A percentile compares a stretch with the other conserved stretches of the same genome.
These are phyloP conservation scores for Adineta ricciae DNA, from an alignment of 2,888 invertebrate genomes.

Conservation along the genomic window DNA sequence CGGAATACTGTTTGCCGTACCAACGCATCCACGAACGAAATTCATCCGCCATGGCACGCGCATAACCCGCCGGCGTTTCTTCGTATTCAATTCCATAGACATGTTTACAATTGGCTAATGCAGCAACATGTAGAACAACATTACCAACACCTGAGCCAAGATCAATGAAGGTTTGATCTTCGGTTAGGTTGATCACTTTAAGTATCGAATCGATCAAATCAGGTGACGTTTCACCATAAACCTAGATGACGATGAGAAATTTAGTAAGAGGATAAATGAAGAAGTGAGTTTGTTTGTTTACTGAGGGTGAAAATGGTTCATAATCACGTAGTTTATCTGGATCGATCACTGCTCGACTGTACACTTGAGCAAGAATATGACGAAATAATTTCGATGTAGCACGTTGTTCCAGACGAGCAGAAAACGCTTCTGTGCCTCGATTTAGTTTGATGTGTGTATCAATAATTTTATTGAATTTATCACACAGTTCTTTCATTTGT, in stretches of 20 bases:
- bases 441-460: conserved; percentile 54
- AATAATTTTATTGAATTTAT: conserved; percentile 84
- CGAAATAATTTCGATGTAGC: conserved; percentile 17
- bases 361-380: conserved; percentile 89
- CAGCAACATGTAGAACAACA: conserved; percentile 95
- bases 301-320: conserved; percentile 96
- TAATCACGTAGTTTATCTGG: conserved; percentile 96
- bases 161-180: conserved; percentile 92
- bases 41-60: conserved; percentile 79
- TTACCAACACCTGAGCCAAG: conserved; percentile 91
- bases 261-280: too few relatives aligned
- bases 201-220: conserved; percentile 96
- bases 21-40: conserved; percentile 92
- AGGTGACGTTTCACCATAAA: conserved; percentile 96
- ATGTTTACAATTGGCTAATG: conserved; percentile 77
- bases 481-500: conserved; percentile 81
- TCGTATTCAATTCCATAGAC: conserved; percentile 94
- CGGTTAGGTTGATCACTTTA: conserved; percentile 79
- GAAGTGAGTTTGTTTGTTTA: too few relatives aligned
- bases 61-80: conserved; percentile 86
- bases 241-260: too few relatives aligned
- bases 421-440: neutral
- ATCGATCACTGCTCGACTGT: conserved; percentile 90
- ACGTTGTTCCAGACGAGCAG: conserved; percentile 3
- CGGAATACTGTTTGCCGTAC: conserved; percentile 71